These are phyloP conservation scores for Azemiops feae DNA, from an alignment of 2,113 vertebrate genomes.

Conservation along the genomic window DNA sequence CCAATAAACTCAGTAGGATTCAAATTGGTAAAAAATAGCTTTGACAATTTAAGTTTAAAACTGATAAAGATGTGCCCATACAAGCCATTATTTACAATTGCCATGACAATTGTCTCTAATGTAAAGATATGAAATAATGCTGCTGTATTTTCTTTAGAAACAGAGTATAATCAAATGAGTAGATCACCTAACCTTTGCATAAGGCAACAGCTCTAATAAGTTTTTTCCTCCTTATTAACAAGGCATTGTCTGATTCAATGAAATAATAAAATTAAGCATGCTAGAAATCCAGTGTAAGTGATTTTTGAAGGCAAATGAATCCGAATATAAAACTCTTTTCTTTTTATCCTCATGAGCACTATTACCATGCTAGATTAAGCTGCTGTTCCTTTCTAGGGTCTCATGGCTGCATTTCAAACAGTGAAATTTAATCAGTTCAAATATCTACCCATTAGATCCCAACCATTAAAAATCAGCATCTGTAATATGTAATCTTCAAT, in stretches of 20 bases:
- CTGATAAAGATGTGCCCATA: background rate
- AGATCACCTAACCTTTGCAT: background rate
- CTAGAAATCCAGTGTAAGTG: constrained; percentile 25
- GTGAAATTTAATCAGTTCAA: background rate
- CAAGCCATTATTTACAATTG: background rate
- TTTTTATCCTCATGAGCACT: constrained; percentile 10
- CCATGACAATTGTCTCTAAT: background rate
- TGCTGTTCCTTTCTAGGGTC: background rate
- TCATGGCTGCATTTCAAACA: constrained; percentile 19
- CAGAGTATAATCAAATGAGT: background rate
- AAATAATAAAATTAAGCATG: constrained; percentile 42
- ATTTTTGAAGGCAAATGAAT: constrained; percentile 43
- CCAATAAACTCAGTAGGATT: background rate
- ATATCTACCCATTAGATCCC: background rate
- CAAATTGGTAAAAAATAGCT: background rate
- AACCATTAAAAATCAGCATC: background rate
- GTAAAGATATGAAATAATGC: background rate
- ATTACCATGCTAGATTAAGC: background rate
- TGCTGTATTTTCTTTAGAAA: background rate
- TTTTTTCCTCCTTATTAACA: constrained; percentile 16
- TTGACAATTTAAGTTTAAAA: background rate
- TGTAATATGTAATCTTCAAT: background rate
- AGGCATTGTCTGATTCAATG: background rate
- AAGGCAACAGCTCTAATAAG: background rate
- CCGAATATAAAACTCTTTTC: constrained; percentile 36